These are phyloP conservation scores for Ostrea denselamellosa DNA, from an alignment of 1,140 invertebrate species.

Conservation along the genomic window DNA sequence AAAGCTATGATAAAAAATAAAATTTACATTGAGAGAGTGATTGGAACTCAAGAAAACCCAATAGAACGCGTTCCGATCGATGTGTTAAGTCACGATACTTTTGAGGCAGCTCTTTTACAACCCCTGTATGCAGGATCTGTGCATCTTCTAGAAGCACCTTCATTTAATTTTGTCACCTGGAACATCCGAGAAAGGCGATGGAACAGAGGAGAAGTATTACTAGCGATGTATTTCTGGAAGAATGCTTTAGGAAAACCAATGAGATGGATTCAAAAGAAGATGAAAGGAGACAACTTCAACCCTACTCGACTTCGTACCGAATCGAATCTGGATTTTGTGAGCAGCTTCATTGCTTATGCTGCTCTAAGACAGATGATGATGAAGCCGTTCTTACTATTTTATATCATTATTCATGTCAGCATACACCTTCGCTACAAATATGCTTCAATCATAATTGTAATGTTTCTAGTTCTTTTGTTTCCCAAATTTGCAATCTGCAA, in stretches of 20 bases:
- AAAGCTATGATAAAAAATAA: constrained; percentile 73
- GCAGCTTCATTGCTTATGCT: constrained; percentile 70
- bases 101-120: constrained; percentile 72
- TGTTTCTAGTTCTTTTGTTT: constrained; percentile 73
- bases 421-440: constrained; percentile 66
- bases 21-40: constrained; percentile 73
- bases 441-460: constrained; percentile 67
- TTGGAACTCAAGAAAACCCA: constrained; percentile 66
- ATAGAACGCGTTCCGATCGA: constrained; percentile 76
- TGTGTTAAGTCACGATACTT: constrained; percentile 76
- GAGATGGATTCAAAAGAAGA: constrained; percentile 68
- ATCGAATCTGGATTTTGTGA: constrained; percentile 69
- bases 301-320: constrained; percentile 67
- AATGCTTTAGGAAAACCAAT: constrained; percentile 68
- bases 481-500: constrained; percentile 72
- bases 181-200: constrained; percentile 73
- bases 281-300: constrained; percentile 65
- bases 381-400: constrained; percentile 72
- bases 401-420: constrained; percentile 67
- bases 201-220: constrained; percentile 72
- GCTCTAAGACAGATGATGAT: constrained; percentile 74
- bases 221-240: constrained; percentile 75
- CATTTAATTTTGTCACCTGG: constrained; percentile 74
- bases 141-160: constrained; percentile 69
- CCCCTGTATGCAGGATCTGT: constrained; percentile 68